Base-by-base conservation (phyloP, 2,888 invertebrate genomes). In the Limnephilus lunatus region DNA sequence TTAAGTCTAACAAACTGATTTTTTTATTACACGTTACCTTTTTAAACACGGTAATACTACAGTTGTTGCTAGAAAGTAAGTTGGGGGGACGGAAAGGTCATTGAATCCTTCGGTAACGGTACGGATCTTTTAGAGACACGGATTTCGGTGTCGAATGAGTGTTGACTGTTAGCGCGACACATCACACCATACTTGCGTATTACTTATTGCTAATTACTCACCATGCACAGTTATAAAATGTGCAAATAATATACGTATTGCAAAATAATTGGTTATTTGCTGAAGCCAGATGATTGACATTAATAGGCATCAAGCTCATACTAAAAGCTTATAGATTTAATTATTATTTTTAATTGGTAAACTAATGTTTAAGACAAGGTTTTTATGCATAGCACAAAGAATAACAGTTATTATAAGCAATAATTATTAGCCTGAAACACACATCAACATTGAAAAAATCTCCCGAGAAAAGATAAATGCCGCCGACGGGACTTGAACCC, bases 31-130 rank as follows among this genome's bases (percentile, higher is more conserved):
- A n/a, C 86, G n/a, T 82, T 32, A 82, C 82, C 82, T 82, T 82
- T 82, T 82, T 82, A 32, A 82, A 82, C 30, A 32, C 31, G 32
- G 31, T 82, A 31, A 32, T 68, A 32, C 31, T 82, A 82, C 82
- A 32, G 82, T 82, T 68, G 82, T 82, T 68, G 25, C 68, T 25
- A 68, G 68, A 68, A 68, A 68, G 68, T 68, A 68, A n/a, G 25
- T 25, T 68, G 68, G 68, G 25, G 68, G n/a, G n/a, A 68, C 68
- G 25, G 32, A 81, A 89, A 89, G 88, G 88, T 89, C 88, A 89
- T 80, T 89, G 88, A 80, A 89, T 89, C 88, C 88, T 89, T 89
- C 35, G 81, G 88, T 89, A 89, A 89, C 88, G 68, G 88, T 89
- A 89, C 44, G 48, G n/a, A 25, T 44, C 81, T 89, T 44, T 86